Evolutionary conservation across 2,888 invertebrate species (phyloP).

Genomic region (Tetheella fluctuosa): DNA sequence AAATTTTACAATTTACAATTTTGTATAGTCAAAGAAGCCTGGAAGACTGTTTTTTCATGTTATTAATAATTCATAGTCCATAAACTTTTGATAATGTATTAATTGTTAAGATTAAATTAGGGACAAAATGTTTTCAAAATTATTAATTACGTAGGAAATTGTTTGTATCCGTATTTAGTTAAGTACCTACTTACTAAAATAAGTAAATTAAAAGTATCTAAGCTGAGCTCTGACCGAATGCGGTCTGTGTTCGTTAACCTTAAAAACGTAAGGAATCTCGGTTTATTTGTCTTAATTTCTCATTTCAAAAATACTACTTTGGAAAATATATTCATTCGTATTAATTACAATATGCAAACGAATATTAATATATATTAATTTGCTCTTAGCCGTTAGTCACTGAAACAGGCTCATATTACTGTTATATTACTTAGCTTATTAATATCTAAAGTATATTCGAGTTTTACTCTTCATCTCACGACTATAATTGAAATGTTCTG

Average conservation of each 20-base stretch:
- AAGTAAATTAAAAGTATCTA: not conserved
- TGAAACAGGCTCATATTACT: slow-evolving; percentile 63
- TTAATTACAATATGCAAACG: slow-evolving; percentile 31
- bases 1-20: slow-evolving; percentile 82
- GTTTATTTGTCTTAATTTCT: slow-evolving; percentile 16
- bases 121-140: slow-evolving; percentile 3
- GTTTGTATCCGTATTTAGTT: not conserved
- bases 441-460: slow-evolving; percentile 41
- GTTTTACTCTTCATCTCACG: slow-evolving; percentile 25
- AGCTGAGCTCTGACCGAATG: not conserved
- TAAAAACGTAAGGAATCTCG: not conserved
- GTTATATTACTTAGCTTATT: slow-evolving; percentile 22
- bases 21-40: slow-evolving; percentile 75
- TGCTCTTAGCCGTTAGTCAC: slow-evolving; percentile 51
- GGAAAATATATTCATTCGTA: not conserved
- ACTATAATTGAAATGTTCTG: slow-evolving; percentile 23
- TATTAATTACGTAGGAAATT: not conserved
- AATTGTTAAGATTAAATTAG: slow-evolving; percentile 62
- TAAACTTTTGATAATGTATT: slow-evolving; percentile 79
- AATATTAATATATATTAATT: slow-evolving; percentile 23
- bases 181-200: not conserved
- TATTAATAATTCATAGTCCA: slow-evolving; percentile 77
- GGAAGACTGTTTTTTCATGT: slow-evolving; percentile 82
- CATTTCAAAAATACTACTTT: slow-evolving; percentile 20
- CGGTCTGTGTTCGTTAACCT: not conserved